These are phyloP conservation scores for Drosophila pseudotalamancana DNA, from an alignment of 2,888 invertebrate species.

Conservation along the genomic window DNA sequence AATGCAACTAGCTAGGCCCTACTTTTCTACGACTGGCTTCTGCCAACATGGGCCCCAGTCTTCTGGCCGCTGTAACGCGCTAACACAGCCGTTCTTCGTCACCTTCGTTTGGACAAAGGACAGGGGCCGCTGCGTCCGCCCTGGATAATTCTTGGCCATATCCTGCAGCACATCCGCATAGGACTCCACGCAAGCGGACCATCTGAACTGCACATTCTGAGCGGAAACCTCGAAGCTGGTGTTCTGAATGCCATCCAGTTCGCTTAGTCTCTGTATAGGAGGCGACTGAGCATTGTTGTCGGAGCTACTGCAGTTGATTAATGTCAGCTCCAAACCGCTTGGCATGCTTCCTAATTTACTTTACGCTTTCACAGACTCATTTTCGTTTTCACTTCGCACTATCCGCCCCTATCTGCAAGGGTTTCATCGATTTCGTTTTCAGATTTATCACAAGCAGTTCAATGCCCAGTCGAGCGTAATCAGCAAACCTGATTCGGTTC, in stretches of 20 bases:
- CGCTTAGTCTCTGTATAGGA: not conserved
- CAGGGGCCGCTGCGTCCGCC: constrained; percentile 54
- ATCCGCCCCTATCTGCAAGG: not conserved
- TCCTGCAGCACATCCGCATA: constrained; percentile 62
- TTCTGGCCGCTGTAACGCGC: constrained; percentile 62
- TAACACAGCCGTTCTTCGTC: constrained; percentile 79
- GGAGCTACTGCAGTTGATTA: constrained; percentile 68
- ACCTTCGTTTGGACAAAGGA: constrained; percentile 79
- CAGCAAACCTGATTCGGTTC: not conserved
- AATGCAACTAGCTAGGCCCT: constrained; percentile 22
- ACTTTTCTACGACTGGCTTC: constrained; percentile 64
- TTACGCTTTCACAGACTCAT: constrained; percentile 25
- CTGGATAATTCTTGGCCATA: constrained; percentile 27
- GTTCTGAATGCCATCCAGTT: constrained; percentile 42
- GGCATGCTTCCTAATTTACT: constrained; percentile 29
- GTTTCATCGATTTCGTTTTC: not conserved
- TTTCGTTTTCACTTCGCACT: not conserved
- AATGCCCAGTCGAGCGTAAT: constrained; percentile 25
- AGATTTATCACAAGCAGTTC: constrained; percentile 18
- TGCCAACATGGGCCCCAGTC: constrained; percentile 59
- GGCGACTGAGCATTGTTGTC: constrained; percentile 36
- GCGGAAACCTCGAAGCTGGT: constrained; percentile 42
- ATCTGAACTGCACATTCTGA: constrained; percentile 37
- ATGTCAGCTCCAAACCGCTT: constrained; percentile 48
- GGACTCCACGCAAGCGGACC: constrained; percentile 54